A percentile compares a stretch with the other conserved stretches of the same genome.
Conservation (phyloP, 1,140 invertebrate species). For the Lepeophtheirus salmonis region DNA sequence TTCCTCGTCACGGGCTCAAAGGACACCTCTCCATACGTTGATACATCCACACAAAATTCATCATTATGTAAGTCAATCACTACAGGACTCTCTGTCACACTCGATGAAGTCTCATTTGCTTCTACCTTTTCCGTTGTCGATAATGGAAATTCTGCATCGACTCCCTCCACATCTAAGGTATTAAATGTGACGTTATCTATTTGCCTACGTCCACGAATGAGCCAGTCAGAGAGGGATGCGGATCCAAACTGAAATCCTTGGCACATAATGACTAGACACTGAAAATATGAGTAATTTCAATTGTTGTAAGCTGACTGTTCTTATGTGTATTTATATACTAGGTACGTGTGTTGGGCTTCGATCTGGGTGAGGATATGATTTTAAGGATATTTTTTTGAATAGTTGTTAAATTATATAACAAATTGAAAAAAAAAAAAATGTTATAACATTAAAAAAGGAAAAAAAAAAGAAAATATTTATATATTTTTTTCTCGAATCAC, state of each 20-base stretch:
- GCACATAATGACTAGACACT: background rate
- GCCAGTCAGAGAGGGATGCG: background rate
- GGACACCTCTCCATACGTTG: slow-evolving; percentile 4
- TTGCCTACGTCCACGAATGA: background rate
- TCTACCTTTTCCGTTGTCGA: background rate
- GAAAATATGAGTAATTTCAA: background rate
- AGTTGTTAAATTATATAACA: too few species aligned
- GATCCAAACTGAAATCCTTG: background rate
- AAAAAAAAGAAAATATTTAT: too few species aligned
- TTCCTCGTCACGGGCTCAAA: background rate
- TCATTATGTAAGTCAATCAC: slow-evolving; percentile 1
- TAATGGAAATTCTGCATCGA: too few species aligned
- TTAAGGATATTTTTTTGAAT: too few species aligned
- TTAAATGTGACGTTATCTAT: background rate
- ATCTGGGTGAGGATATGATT: too few species aligned
- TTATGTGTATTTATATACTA: too few species aligned
- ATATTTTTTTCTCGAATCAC: too few species aligned
- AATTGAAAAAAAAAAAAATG: too few species aligned
- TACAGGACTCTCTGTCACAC: background rate
- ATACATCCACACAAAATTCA: slow-evolving; percentile 15
- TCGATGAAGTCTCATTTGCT: background rate
- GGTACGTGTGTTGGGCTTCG: too few species aligned
- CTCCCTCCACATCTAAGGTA: background rate
- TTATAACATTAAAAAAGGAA: too few species aligned
- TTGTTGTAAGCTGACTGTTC: too few species aligned